Percentiles rank a stretch among this genome's conserved stretches.
phyloP scores from a whole-genome alignment of 2,113 vertebrate species.

The Stomatorhinus ivindoensis region DNA sequence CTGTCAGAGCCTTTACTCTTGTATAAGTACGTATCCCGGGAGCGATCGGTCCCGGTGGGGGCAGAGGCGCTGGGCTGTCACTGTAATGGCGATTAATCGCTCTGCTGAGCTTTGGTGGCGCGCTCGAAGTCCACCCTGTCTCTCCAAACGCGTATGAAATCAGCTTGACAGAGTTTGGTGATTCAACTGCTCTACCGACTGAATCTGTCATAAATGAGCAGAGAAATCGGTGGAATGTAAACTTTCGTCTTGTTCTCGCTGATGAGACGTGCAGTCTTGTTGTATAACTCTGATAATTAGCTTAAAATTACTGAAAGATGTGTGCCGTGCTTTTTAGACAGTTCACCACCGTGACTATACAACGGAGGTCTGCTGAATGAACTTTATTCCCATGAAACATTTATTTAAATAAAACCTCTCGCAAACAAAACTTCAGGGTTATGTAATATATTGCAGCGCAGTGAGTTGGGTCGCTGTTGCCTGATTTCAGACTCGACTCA shows the following conservation, averaged over 20 bases:
- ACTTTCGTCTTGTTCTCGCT: not conserved
- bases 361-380: not conserved
- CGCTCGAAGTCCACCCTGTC: not conserved
- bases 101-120: not conserved
- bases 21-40: not conserved
- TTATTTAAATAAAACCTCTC: not conserved
- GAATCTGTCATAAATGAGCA: not conserved
- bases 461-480: not conserved
- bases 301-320: not conserved
- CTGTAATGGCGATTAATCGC: not conserved
- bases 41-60: not conserved
- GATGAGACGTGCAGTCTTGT: not conserved
- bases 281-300: not conserved
- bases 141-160: not conserved
- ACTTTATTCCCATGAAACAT: not conserved
- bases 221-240: not conserved
- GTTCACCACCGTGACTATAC: not conserved
- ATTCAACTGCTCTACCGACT: not conserved
- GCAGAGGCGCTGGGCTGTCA: not conserved
- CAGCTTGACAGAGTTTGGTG: not conserved
- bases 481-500: not conserved
- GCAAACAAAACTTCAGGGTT: not conserved
- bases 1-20: not conserved
- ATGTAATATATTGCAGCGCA: not conserved
- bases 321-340: not conserved